Conservation (phyloP, 2,888 invertebrate species). For the Apoda limacodes region DNA sequence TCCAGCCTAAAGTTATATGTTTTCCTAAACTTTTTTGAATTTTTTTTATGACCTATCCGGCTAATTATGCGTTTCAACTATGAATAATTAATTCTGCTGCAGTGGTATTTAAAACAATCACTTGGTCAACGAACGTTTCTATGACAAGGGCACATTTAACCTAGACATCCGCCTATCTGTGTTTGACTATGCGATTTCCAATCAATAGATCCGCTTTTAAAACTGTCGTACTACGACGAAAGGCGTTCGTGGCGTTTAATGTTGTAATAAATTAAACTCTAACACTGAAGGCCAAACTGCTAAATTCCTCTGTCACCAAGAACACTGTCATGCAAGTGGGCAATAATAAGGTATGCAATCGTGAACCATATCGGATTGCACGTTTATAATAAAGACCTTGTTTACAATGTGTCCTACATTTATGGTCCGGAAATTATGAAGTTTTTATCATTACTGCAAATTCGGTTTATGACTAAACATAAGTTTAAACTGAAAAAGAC, state of each 20-base stretch:
- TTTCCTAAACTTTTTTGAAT: too few relatives aligned
- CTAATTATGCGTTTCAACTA: too few relatives aligned
- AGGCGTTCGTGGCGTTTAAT: constrained; percentile 26
- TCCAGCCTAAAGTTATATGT: too few relatives aligned
- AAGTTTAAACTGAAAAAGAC: too few relatives aligned
- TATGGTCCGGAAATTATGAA: constrained; percentile 59
- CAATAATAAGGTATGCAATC: constrained; percentile 53
- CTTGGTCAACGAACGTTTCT: constrained; percentile 25
- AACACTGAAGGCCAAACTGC: constrained; percentile 35
- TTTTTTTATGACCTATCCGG: too few relatives aligned
- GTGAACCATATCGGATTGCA: constrained; percentile 33
- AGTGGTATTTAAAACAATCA: constrained; percentile 5
- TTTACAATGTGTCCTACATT: constrained; percentile 39
- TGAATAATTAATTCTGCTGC: constrained; percentile 3
- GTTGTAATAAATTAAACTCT: constrained; percentile 38
- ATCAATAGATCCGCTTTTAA: constrained; percentile 61
- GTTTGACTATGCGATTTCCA: constrained; percentile 34
- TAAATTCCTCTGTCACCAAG: constrained; percentile 32
- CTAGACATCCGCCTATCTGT: constrained; percentile 48
- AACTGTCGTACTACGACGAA: constrained; percentile 40
- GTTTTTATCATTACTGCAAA: constrained; percentile 42
- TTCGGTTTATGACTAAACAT: too few relatives aligned
- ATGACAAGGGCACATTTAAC: constrained; percentile 46
- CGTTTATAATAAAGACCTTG: constrained; percentile 52
- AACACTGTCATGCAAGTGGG: constrained; percentile 27